These are phyloP conservation scores for Cryptomyrus ogoouensis DNA, from an alignment of 2,113 vertebrate species.

Conservation along the genomic window DNA sequence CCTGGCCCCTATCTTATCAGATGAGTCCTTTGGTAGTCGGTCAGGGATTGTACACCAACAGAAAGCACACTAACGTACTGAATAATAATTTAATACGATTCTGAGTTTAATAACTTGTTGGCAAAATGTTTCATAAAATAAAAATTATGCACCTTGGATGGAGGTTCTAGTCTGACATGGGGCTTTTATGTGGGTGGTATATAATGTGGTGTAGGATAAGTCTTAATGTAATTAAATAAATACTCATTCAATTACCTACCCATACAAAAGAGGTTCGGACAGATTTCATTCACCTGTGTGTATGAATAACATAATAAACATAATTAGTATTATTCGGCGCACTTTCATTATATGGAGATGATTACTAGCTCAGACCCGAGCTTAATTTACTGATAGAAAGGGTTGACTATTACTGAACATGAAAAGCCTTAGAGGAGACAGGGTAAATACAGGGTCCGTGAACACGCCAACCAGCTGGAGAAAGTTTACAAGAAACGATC, in stretches of 20 bases:
- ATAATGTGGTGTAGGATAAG: neutral
- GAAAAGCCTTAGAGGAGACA: neutral
- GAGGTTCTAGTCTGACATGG: neutral
- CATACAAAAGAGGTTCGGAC: neutral
- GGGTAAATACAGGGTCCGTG: neutral
- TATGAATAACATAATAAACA: neutral
- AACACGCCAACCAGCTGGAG: neutral
- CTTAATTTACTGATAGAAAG: neutral
- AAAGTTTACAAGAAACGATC: neutral
- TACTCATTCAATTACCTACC: neutral
- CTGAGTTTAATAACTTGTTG: neutral
- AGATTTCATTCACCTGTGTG: neutral
- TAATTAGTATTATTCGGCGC: neutral
- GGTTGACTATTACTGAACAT: neutral
- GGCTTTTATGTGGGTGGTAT: neutral
- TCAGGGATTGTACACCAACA: neutral
- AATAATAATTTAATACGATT: neutral
- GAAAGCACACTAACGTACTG: neutral
- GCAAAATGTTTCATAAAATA: neutral
- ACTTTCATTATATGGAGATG: neutral
- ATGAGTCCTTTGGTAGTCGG: neutral
- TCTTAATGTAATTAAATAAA: neutral
- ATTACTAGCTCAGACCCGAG: neutral
- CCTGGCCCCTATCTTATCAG: neutral
- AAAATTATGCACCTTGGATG: neutral